Evolutionary conservation across 2,888 invertebrate genomes (phyloP).

Genomic region (Bedellia somnulentella): DNA sequence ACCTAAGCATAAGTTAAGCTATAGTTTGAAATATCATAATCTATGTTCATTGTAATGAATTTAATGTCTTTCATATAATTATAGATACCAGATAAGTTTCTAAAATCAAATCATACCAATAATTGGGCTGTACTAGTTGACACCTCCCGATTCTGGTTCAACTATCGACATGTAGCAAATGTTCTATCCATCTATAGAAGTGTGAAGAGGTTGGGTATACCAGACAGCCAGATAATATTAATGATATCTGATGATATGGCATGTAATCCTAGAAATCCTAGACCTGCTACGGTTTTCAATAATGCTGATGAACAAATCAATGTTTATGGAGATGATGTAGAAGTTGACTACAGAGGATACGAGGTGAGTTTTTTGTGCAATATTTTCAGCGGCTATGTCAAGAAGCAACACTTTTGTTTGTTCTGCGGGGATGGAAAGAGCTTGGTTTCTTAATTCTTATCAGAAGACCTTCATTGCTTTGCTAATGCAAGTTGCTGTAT

Average conservation of each 20-base stretch:
- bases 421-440: too few species aligned
- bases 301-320: conserved; percentile 98
- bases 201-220: conserved; percentile 97
- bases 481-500: too few species aligned
- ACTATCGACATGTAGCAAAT: conserved; percentile 99
- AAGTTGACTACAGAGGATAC: conserved; percentile 96
- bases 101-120: conserved; percentile 83
- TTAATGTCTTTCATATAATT: too few species aligned
- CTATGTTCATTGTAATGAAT: not conserved
- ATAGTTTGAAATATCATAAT: not conserved
- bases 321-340: conserved; percentile 98
- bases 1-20: not conserved
- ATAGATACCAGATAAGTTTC: conserved; percentile 56
- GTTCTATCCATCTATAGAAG: conserved; percentile 97
- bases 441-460: too few species aligned
- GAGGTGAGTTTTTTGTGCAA: conserved; percentile 68
- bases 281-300: conserved; percentile 97
- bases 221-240: conserved; percentile 96
- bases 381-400: too few species aligned
- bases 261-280: conserved; percentile 95
- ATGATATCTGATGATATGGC: conserved; percentile 99
- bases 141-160: conserved; percentile 99
- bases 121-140: conserved; percentile 99
- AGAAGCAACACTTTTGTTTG: too few species aligned
- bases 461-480: too few species aligned